These are phyloP conservation scores for Papilio polyxenes DNA, from an alignment of 1,140 invertebrate species.

Conservation along the genomic window DNA sequence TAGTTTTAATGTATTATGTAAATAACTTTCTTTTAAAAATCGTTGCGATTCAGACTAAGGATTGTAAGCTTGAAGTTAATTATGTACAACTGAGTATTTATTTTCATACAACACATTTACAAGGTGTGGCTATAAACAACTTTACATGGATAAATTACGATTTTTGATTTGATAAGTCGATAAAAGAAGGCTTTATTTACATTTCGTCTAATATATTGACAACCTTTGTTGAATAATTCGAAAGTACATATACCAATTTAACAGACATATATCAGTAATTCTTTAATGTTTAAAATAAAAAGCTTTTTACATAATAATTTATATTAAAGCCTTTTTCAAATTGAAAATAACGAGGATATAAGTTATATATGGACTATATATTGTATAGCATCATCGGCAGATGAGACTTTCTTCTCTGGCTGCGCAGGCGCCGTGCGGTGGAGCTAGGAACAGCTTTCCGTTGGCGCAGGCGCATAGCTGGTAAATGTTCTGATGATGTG, in stretches of 20 bases:
- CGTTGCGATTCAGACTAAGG: constrained; percentile 53
- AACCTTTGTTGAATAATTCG: constrained; percentile 15
- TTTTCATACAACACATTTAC: neutral
- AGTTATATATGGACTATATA: neutral
- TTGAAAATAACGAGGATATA: constrained; percentile 21
- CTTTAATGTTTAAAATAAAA: neutral
- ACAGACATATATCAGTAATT: neutral
- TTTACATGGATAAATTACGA: neutral
- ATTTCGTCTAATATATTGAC: neutral
- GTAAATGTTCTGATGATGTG: constrained; percentile 86
- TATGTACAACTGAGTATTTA: neutral
- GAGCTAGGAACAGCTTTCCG: constrained; percentile 93
- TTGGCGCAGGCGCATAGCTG: constrained; percentile 95
- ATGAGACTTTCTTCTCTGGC: constrained; percentile 79
- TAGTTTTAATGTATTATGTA: constrained; percentile 61
- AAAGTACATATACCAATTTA: constrained; percentile 11
- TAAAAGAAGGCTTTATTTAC: neutral
- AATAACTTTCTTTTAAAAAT: constrained; percentile 63
- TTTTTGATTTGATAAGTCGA: neutral
- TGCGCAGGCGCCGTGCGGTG: constrained; percentile 89
- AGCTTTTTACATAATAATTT: constrained; percentile 1
- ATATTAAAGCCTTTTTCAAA: constrained; percentile 27
- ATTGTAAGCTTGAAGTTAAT: constrained; percentile 18
- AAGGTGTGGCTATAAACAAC: neutral
- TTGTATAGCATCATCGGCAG: constrained; percentile 74